These are phyloP conservation scores for Julus scandinavius DNA, from an alignment of 2,888 invertebrate genomes.

Conservation along the genomic window DNA sequence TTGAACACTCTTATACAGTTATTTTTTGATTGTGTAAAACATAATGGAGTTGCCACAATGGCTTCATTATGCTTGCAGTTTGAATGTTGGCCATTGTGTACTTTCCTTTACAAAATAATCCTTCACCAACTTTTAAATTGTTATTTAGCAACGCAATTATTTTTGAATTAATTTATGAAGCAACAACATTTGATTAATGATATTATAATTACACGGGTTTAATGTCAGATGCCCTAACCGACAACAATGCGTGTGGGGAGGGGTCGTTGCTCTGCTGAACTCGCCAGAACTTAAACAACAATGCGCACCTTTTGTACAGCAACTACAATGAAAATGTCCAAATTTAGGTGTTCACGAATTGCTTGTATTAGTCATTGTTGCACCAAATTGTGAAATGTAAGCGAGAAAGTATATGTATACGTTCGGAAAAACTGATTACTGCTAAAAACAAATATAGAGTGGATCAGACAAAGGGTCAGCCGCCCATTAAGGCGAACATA, in stretches of 20 bases:
- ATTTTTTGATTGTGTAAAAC: too few species aligned
- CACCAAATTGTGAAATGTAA: not conserved
- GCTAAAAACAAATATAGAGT: not conserved
- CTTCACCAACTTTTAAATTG: not conserved
- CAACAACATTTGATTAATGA: not conserved
- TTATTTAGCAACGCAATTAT: constrained; percentile 17
- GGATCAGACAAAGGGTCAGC: not conserved
- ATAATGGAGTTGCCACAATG: not conserved
- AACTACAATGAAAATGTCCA: not conserved
- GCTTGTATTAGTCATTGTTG: constrained; percentile 18
- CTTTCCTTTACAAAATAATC: not conserved
- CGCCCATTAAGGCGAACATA: too few species aligned
- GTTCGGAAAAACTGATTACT: not conserved
- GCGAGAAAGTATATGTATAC: not conserved
- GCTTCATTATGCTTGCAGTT: not conserved
- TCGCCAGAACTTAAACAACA: not conserved
- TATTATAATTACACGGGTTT: constrained; percentile 33
- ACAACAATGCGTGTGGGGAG: not conserved
- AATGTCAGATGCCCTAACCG: not conserved
- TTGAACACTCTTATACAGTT: too few species aligned
- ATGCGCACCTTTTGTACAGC: not conserved
- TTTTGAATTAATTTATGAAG: not conserved
- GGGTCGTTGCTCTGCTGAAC: not conserved
- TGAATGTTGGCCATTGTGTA: not conserved
- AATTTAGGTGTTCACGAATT: not conserved